Evolutionary conservation across 2,888 invertebrate species (phyloP), one percentile per base, ranked within the genome.

Genomic region (Leucophenga montana): DNA sequence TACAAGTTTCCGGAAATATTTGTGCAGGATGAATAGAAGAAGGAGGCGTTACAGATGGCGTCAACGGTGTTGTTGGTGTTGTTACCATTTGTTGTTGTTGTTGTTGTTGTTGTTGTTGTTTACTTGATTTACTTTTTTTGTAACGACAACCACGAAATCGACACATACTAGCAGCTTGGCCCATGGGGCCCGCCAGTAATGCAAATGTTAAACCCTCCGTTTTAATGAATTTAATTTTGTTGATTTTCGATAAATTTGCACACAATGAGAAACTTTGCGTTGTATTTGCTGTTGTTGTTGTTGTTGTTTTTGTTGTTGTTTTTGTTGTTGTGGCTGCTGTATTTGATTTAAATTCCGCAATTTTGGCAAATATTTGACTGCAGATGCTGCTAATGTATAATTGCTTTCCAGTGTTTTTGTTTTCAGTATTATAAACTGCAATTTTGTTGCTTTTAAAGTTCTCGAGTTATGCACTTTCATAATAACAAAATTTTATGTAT

Each of bases 151-250:
- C 93, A 90, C 93, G 92, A 89, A 93, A 92, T 91, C 93, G 93
- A 90, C 94, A 94, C 93, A 94, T 94, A 89, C 93, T 93, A 92
- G 93, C 92, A 90, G 93, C 91, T 91, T 93, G 93, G 92, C 94
- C 94, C 94, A 94, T 94, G 87, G 88, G 88, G 88, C 88, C 88
- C 86, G 88, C 88, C 85, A 88, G 87, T 87, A 88, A 87, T 81
- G 87, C 88, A 77, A 87, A 87, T 85, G 88, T 87, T 88, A 88
- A 78, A 85, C 88, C 88, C 88, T 88, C 88, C 88, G 88, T 88
- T 84, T 87, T 88, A 88, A 85, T 80, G 83, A 85, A 80, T 83
- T 85, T 85, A 86, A 86, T 86, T 80, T 86, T 87, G 80, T 86
- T 85, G 79, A 85, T 80, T 81, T 85, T 86, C 77, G 83, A 75